Evolutionary conservation across 2,113 vertebrate species (phyloP).

Genomic region (Orthonyx spaldingii): DNA sequence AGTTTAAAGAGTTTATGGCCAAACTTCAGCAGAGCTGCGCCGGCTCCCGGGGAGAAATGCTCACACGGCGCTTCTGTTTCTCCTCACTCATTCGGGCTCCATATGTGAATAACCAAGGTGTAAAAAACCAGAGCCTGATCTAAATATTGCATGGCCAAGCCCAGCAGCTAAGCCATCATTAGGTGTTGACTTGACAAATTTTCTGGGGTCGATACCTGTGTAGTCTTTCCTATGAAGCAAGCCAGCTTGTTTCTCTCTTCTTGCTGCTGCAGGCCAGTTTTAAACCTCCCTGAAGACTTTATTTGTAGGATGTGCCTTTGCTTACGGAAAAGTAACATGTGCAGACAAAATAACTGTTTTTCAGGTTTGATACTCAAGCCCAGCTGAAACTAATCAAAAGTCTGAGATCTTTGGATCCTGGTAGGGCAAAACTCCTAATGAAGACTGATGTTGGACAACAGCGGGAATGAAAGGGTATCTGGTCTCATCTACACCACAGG

Average conservation of each 20-base stretch:
- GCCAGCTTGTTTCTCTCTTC: constrained; percentile 26
- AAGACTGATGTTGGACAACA: not conserved
- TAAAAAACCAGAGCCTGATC: not conserved
- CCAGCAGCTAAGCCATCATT: constrained; percentile 29
- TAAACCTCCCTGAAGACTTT: constrained; percentile 27
- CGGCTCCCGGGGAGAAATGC: not conserved
- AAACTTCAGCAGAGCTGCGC: not conserved
- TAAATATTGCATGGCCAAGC: not conserved
- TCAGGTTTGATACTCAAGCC: not conserved
- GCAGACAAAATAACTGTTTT: constrained; percentile 17
- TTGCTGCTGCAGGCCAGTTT: constrained; percentile 2
- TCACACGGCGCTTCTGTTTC: not conserved
- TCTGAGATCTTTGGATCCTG: not conserved
- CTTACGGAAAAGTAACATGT: not conserved
- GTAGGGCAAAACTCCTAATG: not conserved
- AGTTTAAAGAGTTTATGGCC: not conserved
- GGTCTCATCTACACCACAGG: not conserved
- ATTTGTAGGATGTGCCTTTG: constrained; percentile 17
- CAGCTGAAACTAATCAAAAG: constrained; percentile 45
- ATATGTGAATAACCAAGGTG: not conserved
- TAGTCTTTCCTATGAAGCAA: not conserved
- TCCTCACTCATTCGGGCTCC: not conserved
- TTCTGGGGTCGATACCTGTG: constrained; percentile 23
- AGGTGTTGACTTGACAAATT: constrained; percentile 56
- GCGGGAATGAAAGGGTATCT: not conserved